Evolutionary conservation across 92 coral and sea anemone species (phyloP).

Genomic region (Palythoa heliodiscus): DNA sequence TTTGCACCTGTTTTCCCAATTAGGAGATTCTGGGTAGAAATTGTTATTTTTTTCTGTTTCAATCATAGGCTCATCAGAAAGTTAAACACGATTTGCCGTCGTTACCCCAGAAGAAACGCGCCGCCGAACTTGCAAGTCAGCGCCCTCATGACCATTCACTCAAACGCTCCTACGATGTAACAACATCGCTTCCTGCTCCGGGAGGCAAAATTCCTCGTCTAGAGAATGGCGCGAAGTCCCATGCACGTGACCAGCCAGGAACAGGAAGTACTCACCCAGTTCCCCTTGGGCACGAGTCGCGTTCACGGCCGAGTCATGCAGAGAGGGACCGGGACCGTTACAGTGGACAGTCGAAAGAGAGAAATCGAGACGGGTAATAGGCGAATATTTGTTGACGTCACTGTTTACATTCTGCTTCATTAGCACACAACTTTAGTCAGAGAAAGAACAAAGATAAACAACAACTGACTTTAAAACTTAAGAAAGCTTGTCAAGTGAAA

Average conservation of each 20-base stretch:
- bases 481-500: too few relatives aligned
- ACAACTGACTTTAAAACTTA: too few relatives aligned
- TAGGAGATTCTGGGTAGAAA: background rate
- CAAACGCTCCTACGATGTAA: constrained; percentile 61
- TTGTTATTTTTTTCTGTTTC: background rate
- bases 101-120: constrained; percentile 54
- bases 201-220: constrained; percentile 80
- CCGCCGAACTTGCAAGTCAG: constrained; percentile 60
- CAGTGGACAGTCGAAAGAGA: constrained; percentile 69
- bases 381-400: background rate
- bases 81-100: constrained; percentile 32
- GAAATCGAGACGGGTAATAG: constrained; percentile 74
- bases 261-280: constrained; percentile 37
- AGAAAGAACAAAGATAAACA: too few relatives aligned
- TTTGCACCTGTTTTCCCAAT: background rate
- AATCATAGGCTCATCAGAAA: constrained; percentile 61
- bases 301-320: constrained; percentile 37
- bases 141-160: constrained; percentile 77
- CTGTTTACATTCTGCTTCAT: background rate
- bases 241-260: constrained; percentile 46
- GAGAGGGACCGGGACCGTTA: constrained; percentile 58
- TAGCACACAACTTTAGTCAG: too few relatives aligned
- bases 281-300: constrained; percentile 26
- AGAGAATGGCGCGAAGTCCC: constrained; percentile 63
- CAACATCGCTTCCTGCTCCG: constrained; percentile 67